Evolutionary conservation across 2,888 invertebrate species (phyloP), one percentile per base, ranked within the genome.

Genomic region (Morpho achilles): DNA sequence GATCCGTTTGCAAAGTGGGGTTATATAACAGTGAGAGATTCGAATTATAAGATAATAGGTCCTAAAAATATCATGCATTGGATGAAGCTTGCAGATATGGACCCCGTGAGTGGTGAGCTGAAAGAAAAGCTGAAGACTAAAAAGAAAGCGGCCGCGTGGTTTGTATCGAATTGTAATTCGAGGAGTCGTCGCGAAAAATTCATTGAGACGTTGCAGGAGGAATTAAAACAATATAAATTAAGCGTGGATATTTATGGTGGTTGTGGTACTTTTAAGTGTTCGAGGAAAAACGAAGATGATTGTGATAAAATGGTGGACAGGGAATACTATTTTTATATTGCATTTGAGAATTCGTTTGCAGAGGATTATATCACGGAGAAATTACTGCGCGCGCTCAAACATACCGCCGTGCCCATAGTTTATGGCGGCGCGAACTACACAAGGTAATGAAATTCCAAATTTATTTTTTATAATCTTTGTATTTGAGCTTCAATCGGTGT

Each of bases 361-460:
- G 32, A 32, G 32, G 32, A 32, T 32, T 32, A 32, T 32, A 3
- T 32, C 32, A 32, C 32, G 73, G 83, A 82, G 60, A 83, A 83
- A 61, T 55, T 82, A 42, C 54, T 82, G 56, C 69, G 62, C 63
- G 77, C 84, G 6, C 68, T 80, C 59, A 72, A 79, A 52, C 70
- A 87, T 76, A 88, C 92, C 69, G 88, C 93, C 9, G 80, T 94
- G 10, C 94, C 94, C 0, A 92, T 94, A 46, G 94, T 94, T 10
- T 94, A 92, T 80, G 94, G 94, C n/a, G 93, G 92, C 40, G 92
- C 92, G 50, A 73, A 82, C 60, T 81, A 82, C 62, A 66, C 76
- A n/a, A 72, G 79, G 81, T 80, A 67, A 64, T 63, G 7, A 9
- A 10, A 23, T 44, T 3, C n/a, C 8, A 43, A 43, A 43, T 3